Evolutionary conservation across 2,113 vertebrate species (phyloP).

Genomic region (Puma concolor): DNA sequence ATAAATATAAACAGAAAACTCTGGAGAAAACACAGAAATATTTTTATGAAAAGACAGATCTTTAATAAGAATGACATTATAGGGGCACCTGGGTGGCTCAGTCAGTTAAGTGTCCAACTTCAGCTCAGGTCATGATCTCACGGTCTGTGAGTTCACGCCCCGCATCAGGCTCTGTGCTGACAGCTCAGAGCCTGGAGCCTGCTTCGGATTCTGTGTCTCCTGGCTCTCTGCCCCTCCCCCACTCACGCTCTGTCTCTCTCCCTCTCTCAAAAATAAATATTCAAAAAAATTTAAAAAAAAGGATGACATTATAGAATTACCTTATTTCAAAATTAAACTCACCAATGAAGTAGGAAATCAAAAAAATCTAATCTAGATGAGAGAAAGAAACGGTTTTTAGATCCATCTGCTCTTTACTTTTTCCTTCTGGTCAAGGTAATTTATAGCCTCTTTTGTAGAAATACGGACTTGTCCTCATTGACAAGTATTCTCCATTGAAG

Average conservation of each 20-base stretch:
- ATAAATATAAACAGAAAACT: neutral
- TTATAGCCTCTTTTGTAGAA: neutral
- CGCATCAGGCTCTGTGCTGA: too few species aligned
- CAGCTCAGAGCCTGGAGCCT: too few species aligned
- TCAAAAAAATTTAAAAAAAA: neutral
- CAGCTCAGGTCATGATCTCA: too few species aligned
- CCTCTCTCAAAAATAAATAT: too few species aligned
- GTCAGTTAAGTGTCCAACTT: too few species aligned
- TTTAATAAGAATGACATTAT: neutral
- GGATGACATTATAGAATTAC: neutral
- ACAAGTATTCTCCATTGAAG: neutral
- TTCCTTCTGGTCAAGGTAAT: neutral
- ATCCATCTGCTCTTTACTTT: neutral
- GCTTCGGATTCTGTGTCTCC: too few species aligned
- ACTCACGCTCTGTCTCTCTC: too few species aligned
- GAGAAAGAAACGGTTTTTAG: neutral
- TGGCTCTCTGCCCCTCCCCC: too few species aligned
- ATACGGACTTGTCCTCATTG: neutral
- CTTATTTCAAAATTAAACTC: constrained; percentile 14
- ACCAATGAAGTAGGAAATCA: neutral
- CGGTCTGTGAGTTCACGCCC: too few species aligned
- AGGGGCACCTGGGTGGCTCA: neutral
- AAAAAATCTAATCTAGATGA: neutral
- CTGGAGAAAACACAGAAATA: neutral
- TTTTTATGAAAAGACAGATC: neutral